Conservation (phyloP, 2,888 invertebrate genomes). For the Melanostoma scalare region DNA sequence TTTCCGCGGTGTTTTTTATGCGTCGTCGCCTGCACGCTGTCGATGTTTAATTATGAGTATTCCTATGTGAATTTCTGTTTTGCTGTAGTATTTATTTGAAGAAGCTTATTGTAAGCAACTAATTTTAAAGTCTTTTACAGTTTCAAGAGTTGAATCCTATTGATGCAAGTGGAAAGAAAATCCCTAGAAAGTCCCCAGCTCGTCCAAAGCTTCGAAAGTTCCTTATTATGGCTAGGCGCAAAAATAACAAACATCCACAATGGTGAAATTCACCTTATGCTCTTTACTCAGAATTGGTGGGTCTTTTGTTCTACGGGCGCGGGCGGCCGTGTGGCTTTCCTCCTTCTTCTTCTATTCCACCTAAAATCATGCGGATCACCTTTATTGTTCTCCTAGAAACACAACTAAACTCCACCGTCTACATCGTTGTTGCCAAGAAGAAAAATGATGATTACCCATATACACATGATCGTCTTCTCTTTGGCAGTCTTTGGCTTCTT, state of each 20-base stretch:
- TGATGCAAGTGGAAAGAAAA: no score
- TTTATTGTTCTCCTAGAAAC: slow-evolving; percentile 25
- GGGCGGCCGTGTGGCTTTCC: slow-evolving; percentile 42
- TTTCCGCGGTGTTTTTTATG: slow-evolving; percentile 18
- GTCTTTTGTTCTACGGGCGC: slow-evolving; percentile 58
- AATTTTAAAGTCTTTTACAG: no score
- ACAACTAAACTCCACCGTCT: slow-evolving; percentile 38
- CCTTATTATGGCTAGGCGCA: not conserved
- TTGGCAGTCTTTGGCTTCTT: slow-evolving; percentile 28
- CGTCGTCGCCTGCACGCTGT: not conserved
- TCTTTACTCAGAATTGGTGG: not conserved
- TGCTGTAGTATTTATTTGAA: no score
- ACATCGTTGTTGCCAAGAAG: slow-evolving; percentile 56
- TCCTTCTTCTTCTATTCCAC: slow-evolving; percentile 40
- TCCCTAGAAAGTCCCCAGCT: no score
- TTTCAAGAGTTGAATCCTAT: no score
- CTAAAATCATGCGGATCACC: slow-evolving; percentile 69
- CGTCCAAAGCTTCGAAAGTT: not conserved
- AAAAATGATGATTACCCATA: slow-evolving; percentile 70
- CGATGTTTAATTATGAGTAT: slow-evolving; percentile 50
- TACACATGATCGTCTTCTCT: slow-evolving; percentile 25
- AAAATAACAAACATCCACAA: not conserved
- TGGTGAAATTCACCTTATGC: slow-evolving; percentile 15
- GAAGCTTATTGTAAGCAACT: no score
- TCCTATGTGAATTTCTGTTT: slow-evolving; percentile 13